Base-by-base conservation (phyloP, 2,113 vertebrate genomes). In the Pedionomus torquatus region DNA sequence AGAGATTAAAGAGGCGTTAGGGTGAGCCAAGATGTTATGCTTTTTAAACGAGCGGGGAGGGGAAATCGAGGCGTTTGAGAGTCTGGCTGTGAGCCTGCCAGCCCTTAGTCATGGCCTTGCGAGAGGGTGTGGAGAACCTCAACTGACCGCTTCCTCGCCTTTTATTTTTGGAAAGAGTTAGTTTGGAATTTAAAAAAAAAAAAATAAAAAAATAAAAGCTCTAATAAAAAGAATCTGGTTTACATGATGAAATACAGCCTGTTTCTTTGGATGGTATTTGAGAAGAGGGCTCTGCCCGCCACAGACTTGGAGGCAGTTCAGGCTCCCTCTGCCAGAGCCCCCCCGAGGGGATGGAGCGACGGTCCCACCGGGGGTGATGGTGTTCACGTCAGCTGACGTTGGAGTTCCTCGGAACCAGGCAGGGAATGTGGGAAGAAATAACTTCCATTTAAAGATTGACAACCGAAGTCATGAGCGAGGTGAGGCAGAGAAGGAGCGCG, bases 1-100 rank as follows among this genome's bases (percentile, higher is more conserved):
- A 94, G 95, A 81, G 90, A 96, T 97, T 89, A 87, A 94, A 94
- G 77, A 93, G 66, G 84, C 76, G 69, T 17, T 12, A 92, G 93
- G 70, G 35, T 92, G 75, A 97, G 94, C 96, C 93, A 94, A 96
- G 89, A 88, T 93, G 58, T 86, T 92, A 74, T 2, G 46, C 83
- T 87, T 87, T 78, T 95, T 77, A 90, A 75, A 90, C 89, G 89
- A 80, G 83, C 1, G 1, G 90, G 87, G 85, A 84, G 85, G 83
- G 63, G 66, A 96, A 70, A 33, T 78, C 83, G 30, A 90, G 92
- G 66, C 17, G 7, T 95, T 93, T 92, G 61, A n/a, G 7, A 57
- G 88, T 44, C 90, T 95, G 94, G 63, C 90, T 91, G 66, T 33
- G 76, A 80, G 89, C 49, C 77, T 91, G 84, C 77, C 90, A 94